Evolutionary conservation across 2,113 vertebrate genomes (phyloP), one percentile per base, ranked within the genome.

Genomic region (Calidris pygmaea): DNA sequence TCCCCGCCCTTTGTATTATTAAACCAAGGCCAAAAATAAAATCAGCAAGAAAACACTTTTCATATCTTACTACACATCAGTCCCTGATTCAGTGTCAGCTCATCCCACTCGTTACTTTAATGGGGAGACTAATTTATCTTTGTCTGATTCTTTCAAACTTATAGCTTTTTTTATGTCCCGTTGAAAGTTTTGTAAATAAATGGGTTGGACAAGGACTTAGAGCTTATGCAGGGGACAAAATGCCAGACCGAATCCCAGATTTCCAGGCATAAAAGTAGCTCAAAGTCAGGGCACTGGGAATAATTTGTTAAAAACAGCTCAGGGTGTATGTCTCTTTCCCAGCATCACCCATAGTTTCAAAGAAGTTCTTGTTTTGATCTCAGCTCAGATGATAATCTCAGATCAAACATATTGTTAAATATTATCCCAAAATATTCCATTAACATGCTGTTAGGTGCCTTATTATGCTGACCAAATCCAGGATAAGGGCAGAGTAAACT

Each of bases 21-120:
- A 95, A 95, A 70, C 58, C 39, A 70, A 70, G 43, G 58, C 20
- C 48, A 92, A 85, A 96, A 87, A 73, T 58, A 89, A 79, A 87
- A 30, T 50, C 59, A 87, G 37, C 29, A 82, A 58, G 53, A 92
- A 84, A 84, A n/a, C 34, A 65, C 39, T 60, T 65, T 83, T 80
- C 9, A 16, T 53, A 50, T 58, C n/a, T 56, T 29, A 45, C 3
- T 41, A 15, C n/a, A 19, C 41, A 71, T 9, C 37, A 62, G 74
- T 23, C 55, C 71, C 30, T 39, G 37, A 47, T 29, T 56, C 45
- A 65, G 15, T 10, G 9, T 78, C 83, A 73, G 17, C 22, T 90
- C 71, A 62, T 14, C 32, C 58, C 63, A 26, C 17, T 59, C 20
- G 30, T 55, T 80, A 39, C 2, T 75, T 71, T 56, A 77, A 56